Evolutionary conservation across 2,113 vertebrate species (phyloP), one percentile per base, ranked within the genome.

Genomic region (Sitta europaea): DNA sequence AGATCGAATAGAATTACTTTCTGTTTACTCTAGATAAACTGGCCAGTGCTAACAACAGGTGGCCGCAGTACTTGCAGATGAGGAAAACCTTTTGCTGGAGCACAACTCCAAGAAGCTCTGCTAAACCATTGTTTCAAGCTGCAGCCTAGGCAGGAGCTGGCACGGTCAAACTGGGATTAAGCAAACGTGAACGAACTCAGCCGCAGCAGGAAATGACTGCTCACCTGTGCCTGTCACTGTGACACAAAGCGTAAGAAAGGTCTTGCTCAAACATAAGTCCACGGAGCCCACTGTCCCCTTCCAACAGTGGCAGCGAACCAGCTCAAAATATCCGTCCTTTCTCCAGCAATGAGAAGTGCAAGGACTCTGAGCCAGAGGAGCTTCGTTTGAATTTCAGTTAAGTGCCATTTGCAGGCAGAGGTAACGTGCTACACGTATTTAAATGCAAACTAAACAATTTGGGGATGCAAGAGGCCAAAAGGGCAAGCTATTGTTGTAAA

Each of bases 1-100:
- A 51, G 31, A 74, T 19, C 55, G 93, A 97, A 96, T 88, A 94
- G 90, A 96, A 94, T 95, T 79, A 90, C 95, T 97, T 93, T 96
- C 95, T 96, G 90, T 94, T 96, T 88, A 77, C 6, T 0, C 15
- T 57, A 95, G 94, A 97, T 96, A 95, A 94, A 93, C 75, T 33
- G 75, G 47, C 55, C 54, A 83, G 71, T 28, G 63, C 78, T 95
- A 86, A 90, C 93, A 96, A 86, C 92, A 96, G 90, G 93, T 96
- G 82, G 83, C 59, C 8, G 0, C 40, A 33, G 48, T 55, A 72
- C 59, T 65, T 90, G 35, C 31, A 35, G 82, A 59, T 24, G 63
- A 36, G 55, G 55, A 74, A 83, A 81, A 63, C 11, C 33, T 65
- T 22, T 5, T 53, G 59, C 51, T 67, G 21, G 40, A 74, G 48